Evolutionary conservation across 2,113 vertebrate species (phyloP).

Genomic region (Apteryx owenii): DNA sequence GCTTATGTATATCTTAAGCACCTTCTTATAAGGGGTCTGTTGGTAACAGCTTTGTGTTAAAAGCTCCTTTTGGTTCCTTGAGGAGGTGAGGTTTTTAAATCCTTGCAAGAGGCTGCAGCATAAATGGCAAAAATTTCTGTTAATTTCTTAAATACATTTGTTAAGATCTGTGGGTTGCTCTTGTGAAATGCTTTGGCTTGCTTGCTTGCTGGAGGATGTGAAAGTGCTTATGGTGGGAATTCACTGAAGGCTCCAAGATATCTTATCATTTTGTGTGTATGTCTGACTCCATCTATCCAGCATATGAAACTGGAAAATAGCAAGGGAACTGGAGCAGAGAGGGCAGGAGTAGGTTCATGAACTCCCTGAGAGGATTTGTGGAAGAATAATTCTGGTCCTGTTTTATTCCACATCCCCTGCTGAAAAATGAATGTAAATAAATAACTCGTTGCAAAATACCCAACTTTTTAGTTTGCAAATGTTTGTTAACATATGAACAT

Average conservation of each 20-base stretch:
- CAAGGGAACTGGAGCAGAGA: not conserved
- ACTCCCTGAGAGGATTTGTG: not conserved
- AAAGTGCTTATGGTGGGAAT: slow-evolving; percentile 19
- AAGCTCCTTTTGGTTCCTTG: not conserved
- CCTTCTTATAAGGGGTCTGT: not conserved
- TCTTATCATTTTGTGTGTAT: not conserved
- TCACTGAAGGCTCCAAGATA: not conserved
- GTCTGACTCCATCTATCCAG: slow-evolving; percentile 4
- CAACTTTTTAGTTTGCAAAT: not conserved
- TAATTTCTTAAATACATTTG: slow-evolving; percentile 12
- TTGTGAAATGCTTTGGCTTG: slow-evolving; percentile 13
- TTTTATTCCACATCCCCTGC: not conserved
- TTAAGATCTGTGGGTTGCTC: slow-evolving; percentile 29
- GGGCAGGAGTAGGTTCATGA: not conserved
- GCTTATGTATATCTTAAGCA: not conserved
- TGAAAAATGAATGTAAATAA: not conserved
- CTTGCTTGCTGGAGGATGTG: slow-evolving; percentile 3
- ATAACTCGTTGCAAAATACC: not conserved
- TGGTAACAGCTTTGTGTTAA: not conserved
- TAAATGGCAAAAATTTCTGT: not conserved
- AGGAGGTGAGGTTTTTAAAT: not conserved
- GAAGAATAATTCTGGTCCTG: not conserved
- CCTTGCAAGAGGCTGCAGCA: not conserved
- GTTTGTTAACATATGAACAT: not conserved
- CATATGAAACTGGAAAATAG: slow-evolving; percentile 14